A percentile compares a stretch with the other conserved stretches of the same genome.
These are phyloP conservation scores for Hypotaenidia philippensis DNA, from an alignment of 2,797 vertebrate species.

Conservation along the genomic window DNA sequence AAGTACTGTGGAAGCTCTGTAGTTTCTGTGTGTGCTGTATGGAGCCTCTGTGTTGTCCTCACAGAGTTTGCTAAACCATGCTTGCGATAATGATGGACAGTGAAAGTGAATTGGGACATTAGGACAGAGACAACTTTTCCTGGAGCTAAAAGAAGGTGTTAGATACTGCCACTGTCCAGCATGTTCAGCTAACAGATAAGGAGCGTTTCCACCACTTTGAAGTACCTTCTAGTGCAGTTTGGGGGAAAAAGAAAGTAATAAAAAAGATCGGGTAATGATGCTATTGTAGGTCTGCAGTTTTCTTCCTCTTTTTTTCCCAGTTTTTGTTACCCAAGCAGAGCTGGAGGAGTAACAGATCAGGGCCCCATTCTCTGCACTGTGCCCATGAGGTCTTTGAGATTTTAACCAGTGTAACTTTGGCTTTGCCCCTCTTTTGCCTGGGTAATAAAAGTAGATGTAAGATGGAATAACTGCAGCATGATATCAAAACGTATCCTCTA, in stretches of 20 bases:
- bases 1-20: not conserved
- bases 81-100: not conserved
- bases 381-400: not conserved
- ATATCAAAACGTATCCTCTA: not conserved
- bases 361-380: not conserved
- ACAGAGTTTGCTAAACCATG: not conserved
- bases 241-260: not conserved
- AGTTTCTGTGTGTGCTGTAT: not conserved
- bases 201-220: not conserved
- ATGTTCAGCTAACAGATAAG: not conserved
- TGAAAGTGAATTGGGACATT: not conserved
- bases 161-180: not conserved
- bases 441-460: not conserved
- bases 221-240: not conserved
- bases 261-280: not conserved
- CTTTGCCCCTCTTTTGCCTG: not conserved
- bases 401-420: not conserved
- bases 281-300: not conserved
- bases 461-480: not conserved
- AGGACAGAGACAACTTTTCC: not conserved
- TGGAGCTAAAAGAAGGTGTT: not conserved
- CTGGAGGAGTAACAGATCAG: not conserved
- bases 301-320: not conserved
- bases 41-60: not conserved
- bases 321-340: not conserved